phyloP scores from a whole-genome alignment of 2,113 vertebrate species.

The Misgurnus mizolepis region DNA sequence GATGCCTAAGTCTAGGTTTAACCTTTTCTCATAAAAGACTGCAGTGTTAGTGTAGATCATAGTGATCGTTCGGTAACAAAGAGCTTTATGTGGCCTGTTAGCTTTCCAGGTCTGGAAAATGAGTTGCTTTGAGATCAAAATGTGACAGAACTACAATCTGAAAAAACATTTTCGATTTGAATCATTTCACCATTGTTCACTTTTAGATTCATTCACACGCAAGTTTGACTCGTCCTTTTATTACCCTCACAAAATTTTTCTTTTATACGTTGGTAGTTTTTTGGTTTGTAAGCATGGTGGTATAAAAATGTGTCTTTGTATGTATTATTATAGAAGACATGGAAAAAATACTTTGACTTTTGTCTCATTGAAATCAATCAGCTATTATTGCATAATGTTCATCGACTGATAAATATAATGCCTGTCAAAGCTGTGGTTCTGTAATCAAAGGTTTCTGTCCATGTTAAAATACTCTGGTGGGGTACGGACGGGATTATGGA shows the following conservation, averaged over 20 bases:
- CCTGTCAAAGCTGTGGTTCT: not conserved
- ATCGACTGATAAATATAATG: not conserved
- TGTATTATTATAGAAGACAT: too few relatives aligned
- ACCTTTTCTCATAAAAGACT: constrained; percentile 53
- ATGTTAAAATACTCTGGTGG: not conserved
- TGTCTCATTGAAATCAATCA: too few relatives aligned
- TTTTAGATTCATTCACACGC: constrained; percentile 23
- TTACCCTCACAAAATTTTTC: not conserved
- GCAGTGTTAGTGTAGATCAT: constrained; percentile 21
- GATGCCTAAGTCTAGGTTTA: constrained; percentile 45
- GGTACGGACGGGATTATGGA: not conserved
- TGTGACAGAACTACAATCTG: constrained; percentile 65
- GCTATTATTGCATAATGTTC: not conserved
- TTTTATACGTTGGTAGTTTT: not conserved
- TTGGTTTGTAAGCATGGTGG: too few relatives aligned
- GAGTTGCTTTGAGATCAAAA: constrained; percentile 71
- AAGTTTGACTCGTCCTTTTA: constrained; percentile 12
- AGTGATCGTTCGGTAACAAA: too few relatives aligned
- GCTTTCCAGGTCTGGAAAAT: constrained; percentile 67
- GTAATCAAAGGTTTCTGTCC: not conserved
- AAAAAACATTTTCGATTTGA: constrained; percentile 57
- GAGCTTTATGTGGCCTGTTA: too few relatives aligned
- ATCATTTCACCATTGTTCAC: constrained; percentile 33
- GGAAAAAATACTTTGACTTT: too few relatives aligned
- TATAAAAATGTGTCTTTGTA: too few relatives aligned